Conservation (phyloP, 2,113 vertebrate species). For the Corydoras sp. region DNA sequence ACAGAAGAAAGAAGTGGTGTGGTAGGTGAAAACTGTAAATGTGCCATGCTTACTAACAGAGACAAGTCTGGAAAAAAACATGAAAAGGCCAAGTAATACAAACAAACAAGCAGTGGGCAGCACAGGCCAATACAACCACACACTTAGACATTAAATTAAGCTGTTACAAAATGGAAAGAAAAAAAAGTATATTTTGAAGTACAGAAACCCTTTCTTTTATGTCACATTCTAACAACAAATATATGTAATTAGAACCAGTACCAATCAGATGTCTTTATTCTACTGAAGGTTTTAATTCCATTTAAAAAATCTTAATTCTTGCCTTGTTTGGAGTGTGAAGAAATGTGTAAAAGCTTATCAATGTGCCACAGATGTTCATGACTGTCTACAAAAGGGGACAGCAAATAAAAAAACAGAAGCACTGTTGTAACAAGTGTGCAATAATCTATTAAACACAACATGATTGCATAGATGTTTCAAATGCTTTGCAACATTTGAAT, state of each 20-base stretch:
- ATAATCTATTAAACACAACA: slow-evolving; percentile 3
- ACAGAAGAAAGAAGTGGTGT: not conserved
- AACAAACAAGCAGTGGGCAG: not conserved
- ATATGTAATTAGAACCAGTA: too few relatives aligned
- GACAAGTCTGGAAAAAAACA: not conserved
- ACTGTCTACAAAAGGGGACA: slow-evolving; percentile 27
- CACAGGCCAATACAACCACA: not conserved
- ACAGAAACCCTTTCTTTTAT: too few relatives aligned
- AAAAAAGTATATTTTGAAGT: too few relatives aligned
- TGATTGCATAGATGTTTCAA: slow-evolving; percentile 11
- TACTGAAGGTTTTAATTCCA: too few relatives aligned
- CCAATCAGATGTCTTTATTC: too few relatives aligned
- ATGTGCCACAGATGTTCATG: slow-evolving; percentile 12
- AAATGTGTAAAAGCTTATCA: slow-evolving; percentile 26
- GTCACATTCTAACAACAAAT: too few relatives aligned
- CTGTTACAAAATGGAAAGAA: too few relatives aligned
- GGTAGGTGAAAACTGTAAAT: slow-evolving; percentile 15
- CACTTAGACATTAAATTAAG: not conserved
- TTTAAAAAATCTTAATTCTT: too few relatives aligned
- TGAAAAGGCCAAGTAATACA: not conserved
- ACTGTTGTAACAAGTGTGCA: slow-evolving; percentile 2
- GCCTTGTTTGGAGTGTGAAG: not conserved
- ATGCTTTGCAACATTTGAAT: slow-evolving; percentile 4
- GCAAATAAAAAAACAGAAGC: not conserved
- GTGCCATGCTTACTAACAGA: not conserved